phyloP scores from a whole-genome alignment of 2,888 invertebrate species.

The Ophion obscuratus region DNA sequence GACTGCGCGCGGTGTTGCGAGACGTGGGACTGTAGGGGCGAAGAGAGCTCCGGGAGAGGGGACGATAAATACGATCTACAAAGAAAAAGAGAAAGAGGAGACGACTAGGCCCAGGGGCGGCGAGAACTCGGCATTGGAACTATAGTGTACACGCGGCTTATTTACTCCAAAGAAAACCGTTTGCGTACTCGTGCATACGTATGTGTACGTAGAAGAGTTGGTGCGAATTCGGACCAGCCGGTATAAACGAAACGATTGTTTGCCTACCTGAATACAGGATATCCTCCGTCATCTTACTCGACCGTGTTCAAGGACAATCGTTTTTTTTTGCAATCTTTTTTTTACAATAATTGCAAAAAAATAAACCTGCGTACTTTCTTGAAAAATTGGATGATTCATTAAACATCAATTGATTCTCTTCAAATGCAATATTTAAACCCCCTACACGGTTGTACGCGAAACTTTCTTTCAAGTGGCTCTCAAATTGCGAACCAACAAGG shows the following conservation, averaged over 20 bases:
- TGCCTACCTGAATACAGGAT: neutral
- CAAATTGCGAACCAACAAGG: neutral
- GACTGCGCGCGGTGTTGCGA: constrained; percentile 24
- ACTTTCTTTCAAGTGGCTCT: neutral
- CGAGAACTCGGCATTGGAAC: constrained; percentile 63
- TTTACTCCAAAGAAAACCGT: constrained; percentile 39
- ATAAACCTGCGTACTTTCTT: neutral
- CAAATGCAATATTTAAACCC: too few species aligned
- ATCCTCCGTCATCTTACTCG: neutral
- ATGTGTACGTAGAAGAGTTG: neutral
- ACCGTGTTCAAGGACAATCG: neutral
- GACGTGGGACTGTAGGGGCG: constrained; percentile 20
- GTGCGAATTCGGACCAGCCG: constrained; percentile 3
- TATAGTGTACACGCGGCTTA: constrained; percentile 57
- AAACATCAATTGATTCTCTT: too few species aligned
- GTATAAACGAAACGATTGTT: neutral
- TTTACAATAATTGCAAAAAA: neutral
- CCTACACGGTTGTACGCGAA: neutral
- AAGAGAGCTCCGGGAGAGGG: constrained; percentile 35
- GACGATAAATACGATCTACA: constrained; percentile 51
- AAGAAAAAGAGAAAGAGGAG: constrained; percentile 59
- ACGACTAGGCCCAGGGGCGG: constrained; percentile 47
- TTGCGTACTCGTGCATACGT: neutral
- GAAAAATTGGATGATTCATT: neutral
- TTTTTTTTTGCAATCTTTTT: neutral